Conservation (phyloP, 2,888 invertebrate species). For the Gandaritis pyraliata region DNA sequence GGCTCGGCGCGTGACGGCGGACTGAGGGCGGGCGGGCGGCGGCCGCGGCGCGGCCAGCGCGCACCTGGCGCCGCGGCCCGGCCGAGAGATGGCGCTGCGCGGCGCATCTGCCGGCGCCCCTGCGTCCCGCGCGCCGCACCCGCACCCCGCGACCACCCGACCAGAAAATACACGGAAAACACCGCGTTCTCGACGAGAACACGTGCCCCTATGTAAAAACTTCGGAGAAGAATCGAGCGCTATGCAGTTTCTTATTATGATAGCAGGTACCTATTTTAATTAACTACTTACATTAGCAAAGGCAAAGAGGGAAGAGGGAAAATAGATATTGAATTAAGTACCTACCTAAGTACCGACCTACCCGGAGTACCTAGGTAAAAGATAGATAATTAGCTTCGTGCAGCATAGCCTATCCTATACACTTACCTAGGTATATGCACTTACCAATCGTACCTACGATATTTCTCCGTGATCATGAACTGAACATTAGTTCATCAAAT, state of each 20-base stretch:
- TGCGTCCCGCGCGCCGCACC: slow-evolving; percentile 54
- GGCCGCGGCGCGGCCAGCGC: slow-evolving; percentile 75
- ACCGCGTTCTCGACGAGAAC: slow-evolving; percentile 71
- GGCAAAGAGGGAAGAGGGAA: too few species aligned
- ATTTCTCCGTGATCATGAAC: too few species aligned
- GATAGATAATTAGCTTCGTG: too few species aligned
- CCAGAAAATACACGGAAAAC: slow-evolving; percentile 81
- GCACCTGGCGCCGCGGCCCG: slow-evolving; percentile 68
- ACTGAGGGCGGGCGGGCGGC: slow-evolving; percentile 81
- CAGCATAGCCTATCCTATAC: background rate
- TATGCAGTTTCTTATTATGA: slow-evolving; percentile 56
- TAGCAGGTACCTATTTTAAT: slow-evolving; percentile 30
- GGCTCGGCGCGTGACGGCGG: slow-evolving; percentile 79
- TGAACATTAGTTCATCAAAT: background rate
- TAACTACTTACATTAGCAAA: background rate
- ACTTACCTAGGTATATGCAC: background rate
- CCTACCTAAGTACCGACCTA: too few species aligned
- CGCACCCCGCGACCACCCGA: slow-evolving; percentile 58
- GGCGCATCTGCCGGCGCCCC: slow-evolving; percentile 76
- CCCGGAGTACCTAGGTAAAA: too few species aligned
- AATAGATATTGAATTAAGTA: too few species aligned
- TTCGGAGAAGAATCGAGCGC: slow-evolving; percentile 61
- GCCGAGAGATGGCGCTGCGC: slow-evolving; percentile 81
- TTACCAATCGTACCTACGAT: background rate
- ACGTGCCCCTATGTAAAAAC: slow-evolving; percentile 79